Base-by-base conservation (phyloP, 2,113 vertebrate species). In the Chaetorhynchus papuensis region DNA sequence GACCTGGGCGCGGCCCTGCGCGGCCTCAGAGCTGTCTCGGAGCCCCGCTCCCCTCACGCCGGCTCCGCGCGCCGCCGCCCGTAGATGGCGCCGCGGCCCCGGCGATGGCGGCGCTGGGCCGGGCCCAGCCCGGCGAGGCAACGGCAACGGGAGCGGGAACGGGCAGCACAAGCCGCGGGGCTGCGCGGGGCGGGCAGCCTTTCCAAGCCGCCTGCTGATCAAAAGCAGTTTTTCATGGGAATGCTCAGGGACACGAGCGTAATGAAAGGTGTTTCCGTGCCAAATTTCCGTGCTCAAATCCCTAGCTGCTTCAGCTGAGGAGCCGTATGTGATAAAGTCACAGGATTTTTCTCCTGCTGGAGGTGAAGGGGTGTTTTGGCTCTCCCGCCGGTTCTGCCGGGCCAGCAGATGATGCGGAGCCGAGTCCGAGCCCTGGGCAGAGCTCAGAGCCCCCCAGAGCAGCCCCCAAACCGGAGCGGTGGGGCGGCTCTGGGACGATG, bases 91-190 rank as follows among this genome's bases (percentile, higher is more conserved):
- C 87, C 28, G 27, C 45, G 69, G 39, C 13, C 11, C 69, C 77
- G 44, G 44, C 44, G 27, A 66, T 89, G 60, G 77, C 77, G 66
- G 57, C 49, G 42, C 37, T 7, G 31, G 66, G 26, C 26, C n/a
- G 2, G 19, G 49, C 22, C 23, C 53, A 27, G 64, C 35, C 18
- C 24, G 20, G 10, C 10, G 13, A 4, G 52, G 22, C n/a, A 3
- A 1, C 31, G 33, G 22, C 11, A 15, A 2, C 27, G 33, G 41
- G 15, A 4, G 16, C 6, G 22, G 59, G 5, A 26, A 3, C 1
- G 11, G 27, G 14, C 4, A 37, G 42, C 4, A 1, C 19, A 6
- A 3, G 1, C 15, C 52, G 14, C 54, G 39, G 56, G 28, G 49
- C 45, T 21, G 49, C 21, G 37, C 35, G 9, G 6, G 17, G 53